phyloP scores from a whole-genome alignment of 2,113 vertebrate species.

The Crypturellus undulatus region DNA sequence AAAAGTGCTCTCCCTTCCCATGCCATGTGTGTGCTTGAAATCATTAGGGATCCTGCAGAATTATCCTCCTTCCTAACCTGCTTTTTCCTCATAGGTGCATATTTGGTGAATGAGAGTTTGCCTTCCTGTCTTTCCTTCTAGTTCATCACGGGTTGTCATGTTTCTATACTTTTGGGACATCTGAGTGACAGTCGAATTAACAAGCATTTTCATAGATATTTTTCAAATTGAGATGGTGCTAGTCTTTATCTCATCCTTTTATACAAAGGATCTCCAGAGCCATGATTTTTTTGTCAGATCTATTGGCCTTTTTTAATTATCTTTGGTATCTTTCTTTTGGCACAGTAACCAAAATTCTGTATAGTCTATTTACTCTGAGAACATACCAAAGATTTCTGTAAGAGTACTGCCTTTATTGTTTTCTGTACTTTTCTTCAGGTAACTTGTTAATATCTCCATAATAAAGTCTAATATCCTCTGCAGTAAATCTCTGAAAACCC shows the following conservation, averaged over 20 bases:
- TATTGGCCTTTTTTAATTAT: not conserved
- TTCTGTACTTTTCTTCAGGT: not conserved
- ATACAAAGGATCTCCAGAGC: not conserved
- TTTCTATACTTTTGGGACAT: not conserved
- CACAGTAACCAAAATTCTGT: not conserved
- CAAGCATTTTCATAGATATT: not conserved
- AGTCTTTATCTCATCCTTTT: not conserved
- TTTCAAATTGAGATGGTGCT: not conserved
- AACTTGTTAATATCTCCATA: not conserved
- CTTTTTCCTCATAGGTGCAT: not conserved
- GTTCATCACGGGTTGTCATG: not conserved
- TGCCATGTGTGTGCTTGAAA: not conserved
- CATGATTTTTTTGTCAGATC: slow-evolving; percentile 17
- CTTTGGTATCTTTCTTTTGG: not conserved
- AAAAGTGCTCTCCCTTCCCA: not conserved
- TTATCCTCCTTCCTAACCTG: not conserved
- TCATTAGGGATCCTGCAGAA: not conserved
- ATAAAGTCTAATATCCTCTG: not conserved
- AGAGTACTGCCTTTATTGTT: not conserved
- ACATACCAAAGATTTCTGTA: not conserved
- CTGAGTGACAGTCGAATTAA: not conserved
- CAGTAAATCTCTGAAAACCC: not conserved
- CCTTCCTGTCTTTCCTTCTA: not conserved
- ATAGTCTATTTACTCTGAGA: not conserved
- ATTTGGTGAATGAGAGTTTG: not conserved